phyloP scores from a whole-genome alignment of 2,113 vertebrate genomes.

The Microtus richardsoni region DNA sequence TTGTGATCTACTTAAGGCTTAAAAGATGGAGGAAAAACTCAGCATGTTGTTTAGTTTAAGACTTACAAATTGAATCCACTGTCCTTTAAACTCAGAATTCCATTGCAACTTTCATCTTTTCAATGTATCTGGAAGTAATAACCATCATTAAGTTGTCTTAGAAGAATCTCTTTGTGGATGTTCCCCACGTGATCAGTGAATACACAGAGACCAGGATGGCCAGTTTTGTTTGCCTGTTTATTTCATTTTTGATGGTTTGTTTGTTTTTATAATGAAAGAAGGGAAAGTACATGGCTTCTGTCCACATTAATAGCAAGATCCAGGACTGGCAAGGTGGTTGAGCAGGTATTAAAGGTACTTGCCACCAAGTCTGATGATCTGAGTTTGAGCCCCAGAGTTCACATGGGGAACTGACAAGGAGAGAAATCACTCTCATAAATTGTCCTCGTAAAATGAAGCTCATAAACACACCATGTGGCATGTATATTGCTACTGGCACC shows the following conservation, averaged over 20 bases:
- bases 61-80: conserved; percentile 5
- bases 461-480: not conserved
- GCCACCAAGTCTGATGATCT: not conserved
- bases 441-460: not conserved
- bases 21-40: conserved; percentile 43
- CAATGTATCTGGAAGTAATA: not conserved
- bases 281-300: not conserved
- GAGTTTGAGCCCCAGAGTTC: not conserved
- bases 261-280: not conserved
- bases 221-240: not conserved
- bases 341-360: not conserved
- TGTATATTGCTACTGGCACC: not conserved
- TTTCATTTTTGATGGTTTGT: not conserved
- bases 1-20: conserved; percentile 65
- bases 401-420: not conserved
- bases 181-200: not conserved
- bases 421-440: not conserved
- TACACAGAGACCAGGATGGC: not conserved
- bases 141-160: not conserved
- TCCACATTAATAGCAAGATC: not conserved
- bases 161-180: not conserved
- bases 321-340: too few species aligned
- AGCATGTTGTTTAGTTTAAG: conserved; percentile 1
- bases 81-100: not conserved
- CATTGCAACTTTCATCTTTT: not conserved